A percentile compares a stretch with the other conserved stretches of the same genome.
These are phyloP conservation scores for Pantherophis guttatus DNA, from an alignment of 2,113 vertebrate genomes.

Conservation along the genomic window DNA sequence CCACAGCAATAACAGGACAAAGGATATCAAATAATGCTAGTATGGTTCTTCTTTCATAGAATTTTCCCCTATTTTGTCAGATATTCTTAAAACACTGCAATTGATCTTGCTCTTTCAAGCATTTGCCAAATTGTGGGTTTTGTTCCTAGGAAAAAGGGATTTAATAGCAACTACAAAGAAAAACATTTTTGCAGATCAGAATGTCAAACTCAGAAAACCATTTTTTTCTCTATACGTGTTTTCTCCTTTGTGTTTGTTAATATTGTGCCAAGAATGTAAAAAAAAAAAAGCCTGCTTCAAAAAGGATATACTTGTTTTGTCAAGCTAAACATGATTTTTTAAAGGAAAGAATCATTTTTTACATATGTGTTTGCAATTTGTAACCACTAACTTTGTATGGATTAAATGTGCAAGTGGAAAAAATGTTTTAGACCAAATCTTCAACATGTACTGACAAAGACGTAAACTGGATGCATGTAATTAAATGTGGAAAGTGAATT, in stretches of 20 bases:
- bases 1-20: conserved; percentile 12
- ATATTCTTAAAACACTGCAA: conserved; percentile 14
- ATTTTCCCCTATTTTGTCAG: background rate
- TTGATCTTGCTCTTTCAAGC: background rate
- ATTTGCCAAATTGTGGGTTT: background rate
- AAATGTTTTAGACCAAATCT: conserved; percentile 15
- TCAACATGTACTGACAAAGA: conserved; percentile 7
- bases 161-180: background rate
- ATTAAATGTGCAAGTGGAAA: conserved; percentile 14
- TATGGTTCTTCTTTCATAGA: conserved; percentile 23
- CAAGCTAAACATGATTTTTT: conserved; percentile 31
- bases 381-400: conserved; percentile 33
- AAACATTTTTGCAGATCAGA: conserved; percentile 7
- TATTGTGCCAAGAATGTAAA: conserved; percentile 41
- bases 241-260: conserved; percentile 20
- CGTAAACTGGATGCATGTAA: conserved; percentile 9
- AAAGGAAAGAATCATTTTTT: conserved; percentile 9
- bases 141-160: background rate
- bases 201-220: conserved; percentile 15
- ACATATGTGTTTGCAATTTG: conserved; percentile 24
- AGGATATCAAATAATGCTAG: background rate
- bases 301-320: conserved; percentile 39
- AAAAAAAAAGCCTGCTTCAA: conserved; percentile 26
- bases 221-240: conserved; percentile 9
- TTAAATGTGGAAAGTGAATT: conserved; percentile 25